Percentiles rank a stretch among this genome's conserved stretches.
Evolutionary conservation across 2,888 invertebrate genomes (phyloP).

Genomic region (Tanytarsus gracilentus): DNA sequence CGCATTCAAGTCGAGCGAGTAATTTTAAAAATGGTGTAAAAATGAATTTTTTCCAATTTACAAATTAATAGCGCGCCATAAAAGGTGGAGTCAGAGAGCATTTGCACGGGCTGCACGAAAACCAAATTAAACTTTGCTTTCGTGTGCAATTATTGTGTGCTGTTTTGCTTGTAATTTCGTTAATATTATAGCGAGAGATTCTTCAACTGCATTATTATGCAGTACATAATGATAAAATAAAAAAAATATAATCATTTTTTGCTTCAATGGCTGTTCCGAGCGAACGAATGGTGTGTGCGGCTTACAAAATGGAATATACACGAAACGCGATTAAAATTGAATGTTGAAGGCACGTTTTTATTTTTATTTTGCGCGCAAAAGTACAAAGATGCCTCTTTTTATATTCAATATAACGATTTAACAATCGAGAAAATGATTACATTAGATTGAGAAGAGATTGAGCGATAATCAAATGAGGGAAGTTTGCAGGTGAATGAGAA

Average conservation of each 20-base stretch:
- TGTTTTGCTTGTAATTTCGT: conserved; percentile 14
- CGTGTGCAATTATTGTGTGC: conserved; percentile 27
- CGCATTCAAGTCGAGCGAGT: background rate
- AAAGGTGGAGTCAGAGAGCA: conserved; percentile 22
- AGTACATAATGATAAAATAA: conserved; percentile 24
- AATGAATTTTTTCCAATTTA: conserved; percentile 27
- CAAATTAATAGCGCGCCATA: conserved; percentile 24
- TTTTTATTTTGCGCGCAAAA: no score
- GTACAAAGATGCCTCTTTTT: background rate
- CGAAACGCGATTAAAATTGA: no score
- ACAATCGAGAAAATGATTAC: no score
- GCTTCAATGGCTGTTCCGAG: conserved; percentile 2
- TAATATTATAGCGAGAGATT: conserved; percentile 4
- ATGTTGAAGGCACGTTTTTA: conserved; percentile 15
- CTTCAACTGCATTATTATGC: conserved; percentile 25
- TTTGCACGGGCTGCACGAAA: conserved; percentile 22
- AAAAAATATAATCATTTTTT: conserved; percentile 27
- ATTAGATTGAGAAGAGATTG: background rate
- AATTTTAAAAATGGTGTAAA: conserved; percentile 25
- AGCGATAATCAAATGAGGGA: conserved; percentile 1
- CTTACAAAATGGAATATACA: conserved; percentile 18
- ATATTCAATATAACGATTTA: no score
- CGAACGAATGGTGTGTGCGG: background rate
- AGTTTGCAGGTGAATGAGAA: conserved; percentile 11
- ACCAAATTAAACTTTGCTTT: conserved; percentile 25